Evolutionary conservation across 2,888 invertebrate genomes (phyloP).

Genomic region (Ommatoiulus sabulosus): DNA sequence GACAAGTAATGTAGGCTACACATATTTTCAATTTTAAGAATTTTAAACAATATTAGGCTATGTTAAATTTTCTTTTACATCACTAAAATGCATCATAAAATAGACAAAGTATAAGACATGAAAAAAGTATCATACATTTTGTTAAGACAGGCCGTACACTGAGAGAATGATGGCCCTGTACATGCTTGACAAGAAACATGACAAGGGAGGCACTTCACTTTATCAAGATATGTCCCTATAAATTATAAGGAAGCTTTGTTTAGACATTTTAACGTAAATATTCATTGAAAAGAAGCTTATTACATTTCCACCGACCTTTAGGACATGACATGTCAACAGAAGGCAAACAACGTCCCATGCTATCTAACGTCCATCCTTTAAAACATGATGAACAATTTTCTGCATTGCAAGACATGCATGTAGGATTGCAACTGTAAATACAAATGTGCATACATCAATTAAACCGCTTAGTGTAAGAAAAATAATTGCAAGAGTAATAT

Average conservation of each 20-base stretch:
- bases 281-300: neutral
- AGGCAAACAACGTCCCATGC: slow-evolving; percentile 7
- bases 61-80: neutral
- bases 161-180: slow-evolving; percentile 79
- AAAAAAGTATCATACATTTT: slow-evolving; percentile 71
- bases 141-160: slow-evolving; percentile 84
- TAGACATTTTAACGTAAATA: neutral
- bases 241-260: neutral
- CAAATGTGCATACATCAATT: neutral
- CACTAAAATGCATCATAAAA: neutral
- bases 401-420: slow-evolving; percentile 21
- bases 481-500: neutral
- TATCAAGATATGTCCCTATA: slow-evolving; percentile 29
- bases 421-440: slow-evolving; percentile 50
- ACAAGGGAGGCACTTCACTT: slow-evolving; percentile 76
- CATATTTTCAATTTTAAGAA: too few species aligned
- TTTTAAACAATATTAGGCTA: too few species aligned
- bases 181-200: slow-evolving; percentile 85
- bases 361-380: slow-evolving; percentile 45
- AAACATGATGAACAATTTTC: slow-evolving; percentile 48
- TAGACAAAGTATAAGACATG: neutral
- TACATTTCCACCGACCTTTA: neutral
- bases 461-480: neutral
- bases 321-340: slow-evolving; percentile 20
- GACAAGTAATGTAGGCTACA: too few species aligned